Base-by-base conservation (phyloP, 2,888 invertebrate genomes). In the Apodemia mormo region DNA sequence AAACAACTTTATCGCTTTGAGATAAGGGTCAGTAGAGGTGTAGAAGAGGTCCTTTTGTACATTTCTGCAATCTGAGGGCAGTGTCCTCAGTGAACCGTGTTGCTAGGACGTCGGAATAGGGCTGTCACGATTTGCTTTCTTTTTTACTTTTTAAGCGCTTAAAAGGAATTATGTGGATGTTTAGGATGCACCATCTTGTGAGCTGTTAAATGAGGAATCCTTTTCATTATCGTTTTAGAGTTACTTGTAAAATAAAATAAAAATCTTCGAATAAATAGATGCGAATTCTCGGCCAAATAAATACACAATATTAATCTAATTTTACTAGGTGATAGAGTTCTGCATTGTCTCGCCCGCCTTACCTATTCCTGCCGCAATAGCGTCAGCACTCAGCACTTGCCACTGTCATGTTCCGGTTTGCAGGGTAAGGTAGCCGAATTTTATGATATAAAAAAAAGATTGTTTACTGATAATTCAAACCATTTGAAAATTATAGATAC, bases 31-130 rank as follows among this genome's bases (percentile, higher is more conserved):
- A 70, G 72, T 45, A 40, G 52, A 30, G 33, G 65, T 68, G 75
- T 66, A 74, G 69, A 71, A 74, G 73, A 69, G 66, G 73, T 73
- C 75, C 76, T 78, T 73, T 78, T 78, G 71, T 76, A 76, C 72
- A 78, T 82, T 83, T 79, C 80, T 81, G 78, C 80, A 77, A 79
- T 77, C 79, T 77, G 80, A 85, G 84, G 88, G 89, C 90, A 91
- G 82, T 88, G 91, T 85, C 90, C 90, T 89, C 84, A 71, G 77
- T 85, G 87, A 88, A 87, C 87, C 80, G 80, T 82, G 87, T 85
- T 84, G 87, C 85, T 87, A 86, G 85, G 88, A 85, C 84, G 84
- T 77, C 78, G 74, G 78, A 76, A 80, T 81, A 90, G 89, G 90
- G 90, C 77, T 90, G 90, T 88, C 89, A 88, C 87, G 89, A 87